Evolutionary conservation across 2,113 vertebrate genomes (phyloP).

Genomic region (Microtus richardsoni): DNA sequence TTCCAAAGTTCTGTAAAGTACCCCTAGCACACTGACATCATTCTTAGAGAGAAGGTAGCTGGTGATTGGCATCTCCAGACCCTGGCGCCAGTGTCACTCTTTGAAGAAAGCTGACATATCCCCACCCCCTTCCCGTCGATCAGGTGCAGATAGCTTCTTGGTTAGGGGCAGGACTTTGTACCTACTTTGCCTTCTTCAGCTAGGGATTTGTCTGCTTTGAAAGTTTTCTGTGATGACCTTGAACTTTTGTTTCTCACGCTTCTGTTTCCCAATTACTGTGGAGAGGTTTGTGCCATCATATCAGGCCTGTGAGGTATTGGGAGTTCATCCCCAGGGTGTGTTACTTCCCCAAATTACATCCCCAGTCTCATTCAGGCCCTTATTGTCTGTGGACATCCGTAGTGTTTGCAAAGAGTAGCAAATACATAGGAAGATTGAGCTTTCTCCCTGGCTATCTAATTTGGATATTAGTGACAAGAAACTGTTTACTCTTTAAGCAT

Average conservation of each 20-base stretch:
- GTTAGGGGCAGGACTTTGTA: not conserved
- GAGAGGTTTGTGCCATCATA: not conserved
- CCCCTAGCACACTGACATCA: not conserved
- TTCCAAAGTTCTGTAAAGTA: not conserved
- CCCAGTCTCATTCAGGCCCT: not conserved
- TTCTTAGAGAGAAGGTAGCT: not conserved
- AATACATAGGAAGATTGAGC: not conserved
- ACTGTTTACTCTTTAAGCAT: constrained; percentile 60
- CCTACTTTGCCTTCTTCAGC: not conserved
- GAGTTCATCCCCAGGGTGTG: not conserved
- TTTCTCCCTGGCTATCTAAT: not conserved
- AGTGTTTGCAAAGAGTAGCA: not conserved
- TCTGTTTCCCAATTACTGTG: not conserved
- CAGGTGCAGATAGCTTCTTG: not conserved
- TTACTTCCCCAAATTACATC: not conserved
- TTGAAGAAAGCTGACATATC: not conserved
- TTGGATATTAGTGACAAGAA: constrained; percentile 28
- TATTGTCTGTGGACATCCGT: not conserved
- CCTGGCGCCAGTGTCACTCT: not conserved
- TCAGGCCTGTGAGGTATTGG: not conserved
- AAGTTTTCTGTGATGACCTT: not conserved
- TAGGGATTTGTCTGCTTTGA: not conserved
- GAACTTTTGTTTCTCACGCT: not conserved
- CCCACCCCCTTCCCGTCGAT: not conserved
- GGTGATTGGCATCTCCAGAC: no score